Base-by-base conservation (phyloP, 2,797 vertebrate species). In the Arrhamphus sclerolepis region DNA sequence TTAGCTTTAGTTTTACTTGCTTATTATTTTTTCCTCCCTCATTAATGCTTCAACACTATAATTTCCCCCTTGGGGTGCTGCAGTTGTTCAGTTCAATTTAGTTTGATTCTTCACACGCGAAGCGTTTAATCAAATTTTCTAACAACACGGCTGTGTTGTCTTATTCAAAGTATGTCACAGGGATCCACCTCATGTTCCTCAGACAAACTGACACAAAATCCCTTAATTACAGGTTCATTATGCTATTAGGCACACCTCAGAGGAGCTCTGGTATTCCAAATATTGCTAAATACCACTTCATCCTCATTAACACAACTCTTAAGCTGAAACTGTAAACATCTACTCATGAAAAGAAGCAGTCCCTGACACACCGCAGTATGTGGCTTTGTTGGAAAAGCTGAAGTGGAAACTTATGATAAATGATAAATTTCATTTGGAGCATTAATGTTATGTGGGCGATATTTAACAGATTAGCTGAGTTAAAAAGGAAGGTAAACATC, bases 151-250 rank as follows among this genome's bases (percentile, higher is more conserved):
- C 7, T 47, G 2, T 48, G 5, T 16, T 28, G 34, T 34, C 14
- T 7, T 24, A 6, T 44, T 68, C 2, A 57, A 64, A 20, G 2
- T 39, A 50, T 29, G 29, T 56, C 20, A 19, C 6, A 29, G 17
- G 1, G 34, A 7, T 49, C n/a, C 6, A 42, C 40, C 20, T 42
- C 1, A 9, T 56, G 20, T 64, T 65, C 31, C 10, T 54, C 17
- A 66, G 26, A 17, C 26, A 58, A 75, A 62, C 24, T 5, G 29
- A 63, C 51, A 62, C 24, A 46, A 29, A 58, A 61, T 67, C 64
- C 31, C 61, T 22, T 75, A 73, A 73, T 75, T 80, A 46, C 28
- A 56, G 44, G 43, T 58, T 62, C 39, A 63, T 72, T 62, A 56
- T 20, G 31, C 51, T 44, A 58, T 68, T 48, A 54, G 44, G 42